Evolutionary conservation across 2,797 vertebrate species (phyloP), one percentile per base, ranked within the genome.

Genomic region (Peromyscus melanophrys): DNA sequence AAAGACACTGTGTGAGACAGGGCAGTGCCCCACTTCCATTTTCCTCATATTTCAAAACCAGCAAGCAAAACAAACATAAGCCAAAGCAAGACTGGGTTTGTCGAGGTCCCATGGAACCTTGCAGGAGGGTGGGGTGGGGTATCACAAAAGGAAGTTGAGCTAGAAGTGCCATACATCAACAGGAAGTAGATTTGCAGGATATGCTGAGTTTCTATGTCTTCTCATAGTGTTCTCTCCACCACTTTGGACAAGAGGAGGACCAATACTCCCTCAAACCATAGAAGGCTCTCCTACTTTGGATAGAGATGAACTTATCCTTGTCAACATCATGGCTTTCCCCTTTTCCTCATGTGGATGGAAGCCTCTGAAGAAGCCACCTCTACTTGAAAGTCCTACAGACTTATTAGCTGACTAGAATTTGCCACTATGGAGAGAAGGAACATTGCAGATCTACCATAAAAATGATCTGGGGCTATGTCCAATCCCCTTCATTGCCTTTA

Each of bases 1-100:
- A 96, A 61, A 96, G 96, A 97, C 94, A 88, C 16, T 4, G 80
- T 0, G 46, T 97, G 10, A 98, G 96, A 0, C 0, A 4, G 55
- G 80, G 55, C 1, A 31, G 78, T 43, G 29, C 25, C 16, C 87
- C 10, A 49, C 49, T 59, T 3, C 65, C 31, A 11, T 13, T 29
- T 29, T 40, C 52, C 63, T 9, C 1, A 0, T 9, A 40, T 19
- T 63, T 73, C 29, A 67, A 43, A 89, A 23, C 63, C 77, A 67
- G 61, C 55, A 40, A n/a, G 29, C 59, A 61, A 10, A 31, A 37
- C 3, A 49, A n/a, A 71, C 21, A 10, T 2, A 19, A 37, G 10
- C 31, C 13, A 81, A 65, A 55, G 19, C 31, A 82, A 25, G 7
- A 12, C 19, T 65, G 29, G 65, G 11, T 2, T 5, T 34, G 43